Conservation (phyloP, 2,888 invertebrate species). For the Apodemia zela region DNA sequence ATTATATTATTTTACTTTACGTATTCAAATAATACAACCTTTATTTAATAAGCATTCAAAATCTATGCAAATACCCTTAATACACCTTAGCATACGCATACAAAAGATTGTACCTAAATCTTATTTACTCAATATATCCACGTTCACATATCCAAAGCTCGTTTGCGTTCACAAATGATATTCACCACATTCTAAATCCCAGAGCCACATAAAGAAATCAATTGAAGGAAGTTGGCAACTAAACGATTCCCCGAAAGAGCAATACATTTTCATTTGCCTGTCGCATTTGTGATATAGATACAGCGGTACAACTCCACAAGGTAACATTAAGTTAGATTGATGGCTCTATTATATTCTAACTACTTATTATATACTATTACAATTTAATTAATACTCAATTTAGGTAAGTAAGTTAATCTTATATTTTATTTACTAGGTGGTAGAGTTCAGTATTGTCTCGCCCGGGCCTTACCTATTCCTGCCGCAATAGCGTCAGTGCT, state of each 20-base stretch:
- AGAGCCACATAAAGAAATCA: slow-evolving; percentile 29
- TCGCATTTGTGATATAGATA: slow-evolving; percentile 28
- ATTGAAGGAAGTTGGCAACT: slow-evolving; percentile 29
- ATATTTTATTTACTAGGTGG: too few species aligned
- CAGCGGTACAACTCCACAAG: slow-evolving; percentile 22
- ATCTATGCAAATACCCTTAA: background rate
- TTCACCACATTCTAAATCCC: slow-evolving; percentile 16
- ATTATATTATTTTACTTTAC: too few species aligned
- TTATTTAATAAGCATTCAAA: too few species aligned
- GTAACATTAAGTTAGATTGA: slow-evolving; percentile 19
- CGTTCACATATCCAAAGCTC: slow-evolving; percentile 13
- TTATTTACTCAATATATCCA: slow-evolving; percentile 13
- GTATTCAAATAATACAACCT: too few species aligned
- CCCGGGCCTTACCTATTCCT: too few species aligned
- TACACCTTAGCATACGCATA: background rate
- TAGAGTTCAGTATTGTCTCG: too few species aligned
- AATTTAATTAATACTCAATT: background rate
- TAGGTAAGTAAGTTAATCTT: too few species aligned
- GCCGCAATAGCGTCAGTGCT: too few species aligned
- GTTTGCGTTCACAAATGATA: slow-evolving; percentile 13
- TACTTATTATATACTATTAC: slow-evolving; percentile 7
- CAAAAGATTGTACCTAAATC: background rate
- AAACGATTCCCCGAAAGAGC: slow-evolving; percentile 30
- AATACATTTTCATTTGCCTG: slow-evolving; percentile 34
- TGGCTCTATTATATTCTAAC: slow-evolving; percentile 12